Evolutionary conservation across 2,888 invertebrate genomes (phyloP).

Genomic region (Conus canariensis): DNA sequence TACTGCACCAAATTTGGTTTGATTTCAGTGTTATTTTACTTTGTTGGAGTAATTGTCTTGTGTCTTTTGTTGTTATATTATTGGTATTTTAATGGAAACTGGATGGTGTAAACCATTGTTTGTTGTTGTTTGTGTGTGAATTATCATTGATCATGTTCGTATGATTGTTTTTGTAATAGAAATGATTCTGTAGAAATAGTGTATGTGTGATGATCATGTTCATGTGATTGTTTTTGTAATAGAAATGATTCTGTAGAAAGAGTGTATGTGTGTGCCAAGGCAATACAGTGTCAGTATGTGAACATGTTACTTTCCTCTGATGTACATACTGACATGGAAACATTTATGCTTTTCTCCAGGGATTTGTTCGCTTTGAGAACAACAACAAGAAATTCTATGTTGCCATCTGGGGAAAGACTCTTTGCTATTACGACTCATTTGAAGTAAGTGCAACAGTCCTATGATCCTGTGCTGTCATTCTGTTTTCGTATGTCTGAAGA

Average conservation of each 20-base stretch:
- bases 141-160: conserved; percentile 3
- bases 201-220: not conserved
- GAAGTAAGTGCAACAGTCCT: conserved; percentile 61
- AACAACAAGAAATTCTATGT: conserved; percentile 67
- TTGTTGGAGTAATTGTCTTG: not conserved
- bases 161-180: not conserved
- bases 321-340: too few species aligned
- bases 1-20: too few species aligned
- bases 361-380: conserved; percentile 72
- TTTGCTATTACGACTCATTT: conserved; percentile 74
- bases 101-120: not conserved
- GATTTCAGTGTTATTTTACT: not conserved
- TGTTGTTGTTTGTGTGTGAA: not conserved
- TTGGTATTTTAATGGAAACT: too few species aligned
- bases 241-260: too few species aligned
- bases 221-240: not conserved
- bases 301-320: too few species aligned
- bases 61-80: too few species aligned
- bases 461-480: too few species aligned
- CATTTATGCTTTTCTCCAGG: conserved; percentile 57
- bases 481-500: too few species aligned
- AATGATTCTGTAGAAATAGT: too few species aligned
- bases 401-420: conserved; percentile 69
- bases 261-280: too few species aligned
- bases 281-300: too few species aligned